Conservation (phyloP, 2,113 vertebrate genomes). For the Cryptoleucopteryx plumbea region DNA sequence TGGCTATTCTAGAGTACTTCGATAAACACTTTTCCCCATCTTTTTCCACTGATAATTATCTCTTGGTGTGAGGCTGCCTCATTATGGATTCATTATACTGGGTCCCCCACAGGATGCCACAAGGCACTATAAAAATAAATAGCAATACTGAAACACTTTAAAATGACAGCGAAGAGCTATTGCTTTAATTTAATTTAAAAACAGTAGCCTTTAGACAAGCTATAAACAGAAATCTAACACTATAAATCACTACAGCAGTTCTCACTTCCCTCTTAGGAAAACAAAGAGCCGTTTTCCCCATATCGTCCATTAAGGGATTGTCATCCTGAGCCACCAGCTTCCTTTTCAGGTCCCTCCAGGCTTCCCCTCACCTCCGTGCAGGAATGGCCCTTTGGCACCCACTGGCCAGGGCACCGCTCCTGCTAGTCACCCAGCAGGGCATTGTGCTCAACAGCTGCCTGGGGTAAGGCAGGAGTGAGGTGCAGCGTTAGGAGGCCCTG, state of each 20-base stretch:
- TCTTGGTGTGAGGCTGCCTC: background rate
- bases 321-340: background rate
- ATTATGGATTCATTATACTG: background rate
- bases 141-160: background rate
- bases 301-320: background rate
- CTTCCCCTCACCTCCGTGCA: no score
- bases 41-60: background rate
- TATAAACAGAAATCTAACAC: background rate
- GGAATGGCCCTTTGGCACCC: background rate
- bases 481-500: background rate
- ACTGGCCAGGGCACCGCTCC: background rate
- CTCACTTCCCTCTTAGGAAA: background rate
- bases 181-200: conserved; percentile 21
- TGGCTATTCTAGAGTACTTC: background rate
- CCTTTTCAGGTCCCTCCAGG: background rate
- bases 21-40: background rate
- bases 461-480: background rate
- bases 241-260: background rate
- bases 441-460: background rate
- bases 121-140: background rate
- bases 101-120: background rate
- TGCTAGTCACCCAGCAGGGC: background rate
- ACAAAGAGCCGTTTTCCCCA: background rate
- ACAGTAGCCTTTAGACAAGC: background rate
- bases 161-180: background rate